Evolutionary conservation across 2,113 vertebrate genomes (phyloP), one percentile per base, ranked within the genome.

Genomic region (Potamarius usumacintae): DNA sequence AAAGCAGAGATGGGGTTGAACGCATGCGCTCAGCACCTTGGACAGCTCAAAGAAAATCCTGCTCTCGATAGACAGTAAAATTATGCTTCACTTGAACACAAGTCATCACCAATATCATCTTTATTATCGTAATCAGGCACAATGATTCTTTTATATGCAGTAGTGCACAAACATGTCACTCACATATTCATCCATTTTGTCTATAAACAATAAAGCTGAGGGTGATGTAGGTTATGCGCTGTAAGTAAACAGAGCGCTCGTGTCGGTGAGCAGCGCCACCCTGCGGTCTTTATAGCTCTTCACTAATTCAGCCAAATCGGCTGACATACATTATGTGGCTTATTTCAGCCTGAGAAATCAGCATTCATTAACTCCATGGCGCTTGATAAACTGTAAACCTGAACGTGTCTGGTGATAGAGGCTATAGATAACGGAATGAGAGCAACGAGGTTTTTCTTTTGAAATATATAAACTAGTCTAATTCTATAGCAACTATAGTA

Each of bases 241-340:
- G 60, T 67, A 63, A 30, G 48, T 7, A 57, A 57, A 8, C 14
- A 17, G 63, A 17, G 25, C n/a, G 25, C 1, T 30, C 22, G 10
- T 87, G 67, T 6, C 50, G 71, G 71, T 84, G 30, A 67, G 67
- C 72, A 84, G 86, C 86, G 86, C 86, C 86, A 63, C 62, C 69
- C 18, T 84, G 82, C 52, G 86, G 86, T 78, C 9, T 7, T 34
- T 9, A 67, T 20, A 52, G 5, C 55, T 84, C 60, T 53, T 42
- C 27, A 74, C 42, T 50, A 20, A 34, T 15, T 57, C 14, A 55
- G 4, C 14, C 6, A 14, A 53, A 57, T 18, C 17, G 20, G 9
- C 22, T 67, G 81, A 52, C 52, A 55, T 55, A 18, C 6, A 30
- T 30, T 0, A 80, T 30, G 7, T 30, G 17, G 12, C 52, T 55